Percentiles rank a stretch among this genome's conserved stretches.
These are phyloP conservation scores for Heteromyza rotundicornis DNA, from an alignment of 2,888 invertebrate genomes.

Conservation along the genomic window DNA sequence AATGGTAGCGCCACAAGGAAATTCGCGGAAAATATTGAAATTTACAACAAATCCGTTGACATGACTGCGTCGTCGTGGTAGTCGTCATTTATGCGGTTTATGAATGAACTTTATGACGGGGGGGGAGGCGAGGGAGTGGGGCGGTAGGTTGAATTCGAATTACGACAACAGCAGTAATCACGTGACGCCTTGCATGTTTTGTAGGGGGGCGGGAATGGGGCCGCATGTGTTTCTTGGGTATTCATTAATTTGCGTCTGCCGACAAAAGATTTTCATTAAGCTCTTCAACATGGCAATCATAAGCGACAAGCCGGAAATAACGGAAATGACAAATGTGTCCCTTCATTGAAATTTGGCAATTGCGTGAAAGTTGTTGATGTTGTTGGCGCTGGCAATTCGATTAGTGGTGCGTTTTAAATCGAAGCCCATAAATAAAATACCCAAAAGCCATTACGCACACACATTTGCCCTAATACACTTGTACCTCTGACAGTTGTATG, in stretches of 20 bases:
- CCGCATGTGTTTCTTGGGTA: background rate
- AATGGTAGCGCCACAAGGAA: background rate
- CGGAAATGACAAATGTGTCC: background rate
- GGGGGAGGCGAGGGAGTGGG: too few species aligned
- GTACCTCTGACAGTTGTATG: background rate
- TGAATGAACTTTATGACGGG: too few species aligned
- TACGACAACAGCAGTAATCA: background rate
- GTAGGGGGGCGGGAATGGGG: background rate
- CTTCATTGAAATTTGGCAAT: background rate
- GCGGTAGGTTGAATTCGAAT: too few species aligned
- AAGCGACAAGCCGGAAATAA: background rate
- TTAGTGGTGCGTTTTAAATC: slow-evolving; percentile 1
- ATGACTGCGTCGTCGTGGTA: background rate
- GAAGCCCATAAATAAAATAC: background rate
- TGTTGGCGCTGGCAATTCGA: background rate
- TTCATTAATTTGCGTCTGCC: background rate
- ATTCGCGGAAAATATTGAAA: background rate
- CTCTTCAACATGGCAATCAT: background rate
- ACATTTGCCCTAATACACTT: background rate
- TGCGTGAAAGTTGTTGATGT: background rate
- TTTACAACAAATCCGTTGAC: background rate
- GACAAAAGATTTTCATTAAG: background rate
- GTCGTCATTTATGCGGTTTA: background rate
- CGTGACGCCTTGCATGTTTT: background rate
- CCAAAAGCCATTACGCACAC: background rate